Percentiles rank a stretch among this genome's conserved stretches.
Conservation (phyloP, 1,140 invertebrate species). For the Lysiphlebus fabarum region DNA sequence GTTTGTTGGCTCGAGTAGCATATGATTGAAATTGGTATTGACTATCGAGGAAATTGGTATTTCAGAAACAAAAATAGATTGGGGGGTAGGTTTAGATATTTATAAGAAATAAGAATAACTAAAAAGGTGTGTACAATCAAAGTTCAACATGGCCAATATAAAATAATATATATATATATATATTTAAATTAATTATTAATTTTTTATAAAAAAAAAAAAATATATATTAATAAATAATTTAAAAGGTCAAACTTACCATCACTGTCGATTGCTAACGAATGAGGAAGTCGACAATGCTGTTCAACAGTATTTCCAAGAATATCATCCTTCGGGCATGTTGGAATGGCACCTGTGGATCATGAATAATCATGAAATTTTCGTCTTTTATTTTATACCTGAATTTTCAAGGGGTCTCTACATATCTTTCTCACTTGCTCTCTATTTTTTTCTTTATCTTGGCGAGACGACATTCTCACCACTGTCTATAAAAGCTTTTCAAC, state of each 20-base stretch:
- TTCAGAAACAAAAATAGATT: conserved; percentile 17
- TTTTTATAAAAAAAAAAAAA: not conserved
- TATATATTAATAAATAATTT: not conserved
- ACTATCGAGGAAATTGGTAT: no score
- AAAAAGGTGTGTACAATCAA: not conserved
- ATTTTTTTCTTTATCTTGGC: no score
- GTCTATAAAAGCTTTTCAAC: no score
- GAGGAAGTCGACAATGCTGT: conserved; percentile 58
- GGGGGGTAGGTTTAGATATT: conserved; percentile 12
- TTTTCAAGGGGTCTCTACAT: no score
- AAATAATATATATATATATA: no score
- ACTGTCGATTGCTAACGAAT: conserved; percentile 71
- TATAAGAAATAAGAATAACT: conserved; percentile 1
- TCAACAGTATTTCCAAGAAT: conserved; percentile 45
- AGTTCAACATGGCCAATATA: not conserved
- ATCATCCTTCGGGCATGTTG: conserved; percentile 61
- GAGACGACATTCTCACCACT: no score
- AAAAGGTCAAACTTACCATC: conserved; percentile 58
- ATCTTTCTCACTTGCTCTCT: no score
- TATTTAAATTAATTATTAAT: conserved; percentile 8
- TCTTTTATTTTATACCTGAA: no score
- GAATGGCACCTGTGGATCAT: conserved; percentile 58
- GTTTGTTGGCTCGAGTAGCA: no score
- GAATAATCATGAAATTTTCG: not conserved
- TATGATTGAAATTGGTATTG: no score